A percentile compares a stretch with the other conserved stretches of the same genome.
These are phyloP conservation scores for Macrosteles quadrilineatus DNA, from an alignment of 1,140 invertebrate genomes.

Conservation along the genomic window DNA sequence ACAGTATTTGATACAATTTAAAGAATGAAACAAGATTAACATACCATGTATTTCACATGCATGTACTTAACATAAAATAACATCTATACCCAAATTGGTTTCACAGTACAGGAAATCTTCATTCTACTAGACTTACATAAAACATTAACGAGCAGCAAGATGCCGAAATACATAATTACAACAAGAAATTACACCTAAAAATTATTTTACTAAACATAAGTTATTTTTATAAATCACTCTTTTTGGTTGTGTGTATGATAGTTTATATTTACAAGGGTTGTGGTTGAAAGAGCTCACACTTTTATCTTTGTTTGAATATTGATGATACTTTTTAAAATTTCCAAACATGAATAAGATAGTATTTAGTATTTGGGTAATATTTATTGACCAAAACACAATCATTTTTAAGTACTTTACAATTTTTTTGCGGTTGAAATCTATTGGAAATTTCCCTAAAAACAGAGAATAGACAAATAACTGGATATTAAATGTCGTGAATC, in stretches of 20 bases:
- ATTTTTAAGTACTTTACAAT: too few relatives aligned
- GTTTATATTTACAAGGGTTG: constrained; percentile 17
- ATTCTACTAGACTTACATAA: too few relatives aligned
- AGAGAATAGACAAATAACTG: too few relatives aligned
- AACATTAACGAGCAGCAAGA: neutral
- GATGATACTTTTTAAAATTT: too few relatives aligned
- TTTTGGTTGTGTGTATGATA: constrained; percentile 8
- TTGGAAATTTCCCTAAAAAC: too few relatives aligned
- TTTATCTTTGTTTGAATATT: too few relatives aligned
- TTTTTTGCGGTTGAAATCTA: too few relatives aligned
- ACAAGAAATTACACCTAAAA: constrained; percentile 7
- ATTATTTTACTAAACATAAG: neutral
- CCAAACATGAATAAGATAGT: too few relatives aligned
- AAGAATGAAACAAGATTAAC: constrained; percentile 2
- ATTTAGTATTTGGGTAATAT: too few relatives aligned
- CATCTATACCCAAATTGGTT: constrained; percentile 12
- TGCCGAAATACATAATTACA: constrained; percentile 3
- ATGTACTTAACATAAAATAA: constrained; percentile 17
- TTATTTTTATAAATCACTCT: constrained; percentile 6
- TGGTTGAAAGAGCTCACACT: too few relatives aligned
- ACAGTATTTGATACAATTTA: constrained; percentile 3
- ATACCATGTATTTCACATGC: constrained; percentile 11
- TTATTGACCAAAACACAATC: too few relatives aligned
- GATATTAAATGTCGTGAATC: too few relatives aligned
- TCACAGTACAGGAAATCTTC: neutral